Conservation (phyloP, 2,113 vertebrate species). For the Morone saxatilis region DNA sequence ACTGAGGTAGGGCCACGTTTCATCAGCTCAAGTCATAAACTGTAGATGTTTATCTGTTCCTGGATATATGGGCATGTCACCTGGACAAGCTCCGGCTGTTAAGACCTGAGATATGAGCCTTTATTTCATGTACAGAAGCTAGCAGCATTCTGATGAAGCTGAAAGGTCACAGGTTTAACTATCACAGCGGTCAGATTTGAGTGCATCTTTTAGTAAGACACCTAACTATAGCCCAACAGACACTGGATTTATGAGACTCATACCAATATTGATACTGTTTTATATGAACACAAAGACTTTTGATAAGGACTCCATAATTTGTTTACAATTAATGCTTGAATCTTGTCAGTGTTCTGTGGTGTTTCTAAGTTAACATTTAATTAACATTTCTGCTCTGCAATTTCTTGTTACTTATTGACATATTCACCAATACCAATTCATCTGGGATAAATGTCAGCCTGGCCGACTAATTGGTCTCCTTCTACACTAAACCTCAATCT, state of each 20-base stretch:
- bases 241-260: background rate
- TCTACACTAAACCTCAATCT: background rate
- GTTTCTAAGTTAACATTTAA: background rate
- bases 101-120: constrained; percentile 44
- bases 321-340: background rate
- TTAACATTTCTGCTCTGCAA: background rate
- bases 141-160: constrained; percentile 1
- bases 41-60: constrained; percentile 64
- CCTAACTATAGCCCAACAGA: background rate
- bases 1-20: constrained; percentile 37
- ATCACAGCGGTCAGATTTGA: background rate
- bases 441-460: background rate
- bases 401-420: background rate
- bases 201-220: background rate
- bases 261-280: background rate
- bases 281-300: background rate
- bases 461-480: background rate
- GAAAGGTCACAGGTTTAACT: constrained; percentile 1
- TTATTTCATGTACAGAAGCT: constrained; percentile 15
- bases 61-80: constrained; percentile 59
- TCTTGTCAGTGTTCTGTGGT: background rate
- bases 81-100: constrained; percentile 43
- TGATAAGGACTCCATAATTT: background rate
- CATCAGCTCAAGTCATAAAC: constrained; percentile 49
- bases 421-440: background rate